Evolutionary conservation across 2,888 invertebrate genomes (phyloP).

Genomic region (Dendrolimus houi): DNA sequence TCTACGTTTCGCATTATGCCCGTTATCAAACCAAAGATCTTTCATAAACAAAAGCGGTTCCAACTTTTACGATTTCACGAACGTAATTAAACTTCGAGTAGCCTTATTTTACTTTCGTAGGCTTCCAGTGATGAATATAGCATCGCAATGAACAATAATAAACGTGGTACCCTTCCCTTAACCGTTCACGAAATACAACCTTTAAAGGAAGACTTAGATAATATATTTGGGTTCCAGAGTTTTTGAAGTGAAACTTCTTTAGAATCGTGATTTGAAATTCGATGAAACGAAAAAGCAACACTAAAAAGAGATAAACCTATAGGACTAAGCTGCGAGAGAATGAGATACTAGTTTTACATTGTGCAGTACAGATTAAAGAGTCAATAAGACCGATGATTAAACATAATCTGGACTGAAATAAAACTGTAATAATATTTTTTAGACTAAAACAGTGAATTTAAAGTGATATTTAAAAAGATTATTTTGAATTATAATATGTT

Average conservation of each 20-base stretch:
- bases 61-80: not conserved
- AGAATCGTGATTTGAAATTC: too few relatives aligned
- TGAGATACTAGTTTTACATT: too few relatives aligned
- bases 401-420: too few relatives aligned
- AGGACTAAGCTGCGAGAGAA: too few relatives aligned
- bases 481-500: too few relatives aligned
- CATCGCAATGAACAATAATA: not conserved
- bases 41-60: not conserved
- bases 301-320: too few relatives aligned
- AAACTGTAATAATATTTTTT: too few relatives aligned
- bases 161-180: not conserved
- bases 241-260: not conserved
- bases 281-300: too few relatives aligned
- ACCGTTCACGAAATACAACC: not conserved
- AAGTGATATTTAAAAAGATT: too few relatives aligned
- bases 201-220: not conserved
- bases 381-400: too few relatives aligned
- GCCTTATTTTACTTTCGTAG: not conserved
- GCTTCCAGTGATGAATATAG: not conserved
- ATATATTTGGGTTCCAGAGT: not conserved
- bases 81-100: not conserved
- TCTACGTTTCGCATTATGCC: not conserved
- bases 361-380: too few relatives aligned
- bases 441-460: too few relatives aligned
- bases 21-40: not conserved